phyloP scores from a whole-genome alignment of 2,888 invertebrate species.

The Dryadula phaetusa region DNA sequence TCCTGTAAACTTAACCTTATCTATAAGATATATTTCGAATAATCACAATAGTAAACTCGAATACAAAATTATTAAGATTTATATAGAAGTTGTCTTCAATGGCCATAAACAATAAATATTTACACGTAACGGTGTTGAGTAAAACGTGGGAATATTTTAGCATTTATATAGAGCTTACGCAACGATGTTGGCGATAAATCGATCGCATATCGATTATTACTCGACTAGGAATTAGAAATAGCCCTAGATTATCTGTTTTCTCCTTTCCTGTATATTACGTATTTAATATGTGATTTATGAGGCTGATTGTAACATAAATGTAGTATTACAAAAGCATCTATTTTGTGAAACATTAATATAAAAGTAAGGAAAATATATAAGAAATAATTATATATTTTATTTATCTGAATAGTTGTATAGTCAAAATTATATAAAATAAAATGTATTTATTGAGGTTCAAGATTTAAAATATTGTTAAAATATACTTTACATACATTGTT shows the following conservation, averaged over 20 bases:
- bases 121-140: slow-evolving; percentile 30
- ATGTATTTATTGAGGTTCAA: too few relatives aligned
- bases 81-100: slow-evolving; percentile 30
- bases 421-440: too few relatives aligned
- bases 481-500: too few relatives aligned
- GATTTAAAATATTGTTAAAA: too few relatives aligned
- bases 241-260: slow-evolving; percentile 20
- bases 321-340: slow-evolving; percentile 9
- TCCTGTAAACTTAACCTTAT: too few relatives aligned
- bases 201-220: slow-evolving; percentile 33
- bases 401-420: too few relatives aligned
- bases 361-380: background rate
- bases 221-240: slow-evolving; percentile 24
- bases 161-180: slow-evolving; percentile 33
- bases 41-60: background rate
- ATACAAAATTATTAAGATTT: slow-evolving; percentile 25
- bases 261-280: slow-evolving; percentile 23
- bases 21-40: background rate
- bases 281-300: slow-evolving; percentile 26
- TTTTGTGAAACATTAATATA: background rate
- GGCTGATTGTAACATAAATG: background rate
- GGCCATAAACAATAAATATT: slow-evolving; percentile 36
- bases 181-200: slow-evolving; percentile 31
- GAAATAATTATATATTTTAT: too few relatives aligned
- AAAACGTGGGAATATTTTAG: slow-evolving; percentile 37